These are phyloP conservation scores for Cavia aperea DNA, from an alignment of 2,113 vertebrate species.

Conservation along the genomic window DNA sequence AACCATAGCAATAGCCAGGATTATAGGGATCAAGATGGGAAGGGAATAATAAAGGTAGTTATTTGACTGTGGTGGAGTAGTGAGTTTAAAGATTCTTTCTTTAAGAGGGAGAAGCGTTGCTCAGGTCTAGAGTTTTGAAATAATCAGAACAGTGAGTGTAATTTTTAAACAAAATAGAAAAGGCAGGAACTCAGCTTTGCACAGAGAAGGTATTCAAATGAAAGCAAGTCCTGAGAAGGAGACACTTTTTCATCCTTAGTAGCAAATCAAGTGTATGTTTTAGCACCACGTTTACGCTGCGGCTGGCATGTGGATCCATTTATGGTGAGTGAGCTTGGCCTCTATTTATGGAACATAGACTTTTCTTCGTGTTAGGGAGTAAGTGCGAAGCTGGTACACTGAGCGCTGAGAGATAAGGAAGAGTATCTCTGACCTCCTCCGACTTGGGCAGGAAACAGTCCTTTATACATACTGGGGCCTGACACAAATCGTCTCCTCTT, in stretches of 20 bases:
- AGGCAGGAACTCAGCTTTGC: background rate
- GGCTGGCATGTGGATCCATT: background rate
- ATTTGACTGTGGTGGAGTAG: background rate
- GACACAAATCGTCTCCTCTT: slow-evolving; percentile 18
- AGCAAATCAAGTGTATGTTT: background rate
- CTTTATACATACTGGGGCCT: background rate
- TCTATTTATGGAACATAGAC: slow-evolving; percentile 19
- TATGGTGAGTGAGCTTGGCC: slow-evolving; percentile 46
- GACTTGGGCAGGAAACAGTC: background rate
- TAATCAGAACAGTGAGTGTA: background rate
- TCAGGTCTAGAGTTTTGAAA: background rate
- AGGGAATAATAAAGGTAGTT: background rate
- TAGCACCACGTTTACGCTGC: background rate
- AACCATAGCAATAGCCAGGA: background rate
- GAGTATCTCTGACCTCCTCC: background rate
- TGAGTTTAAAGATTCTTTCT: slow-evolving; percentile 8
- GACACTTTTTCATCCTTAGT: background rate
- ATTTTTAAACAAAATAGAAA: background rate
- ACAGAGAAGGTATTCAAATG: background rate
- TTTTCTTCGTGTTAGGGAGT: background rate
- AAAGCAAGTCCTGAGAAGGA: background rate
- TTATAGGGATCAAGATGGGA: background rate
- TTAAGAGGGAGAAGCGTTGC: fast-evolving
- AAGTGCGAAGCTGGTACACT: background rate
- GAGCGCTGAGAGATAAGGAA: background rate